These are phyloP conservation scores for Gymnocheta viridis DNA, from an alignment of 2,888 invertebrate genomes.

Conservation along the genomic window DNA sequence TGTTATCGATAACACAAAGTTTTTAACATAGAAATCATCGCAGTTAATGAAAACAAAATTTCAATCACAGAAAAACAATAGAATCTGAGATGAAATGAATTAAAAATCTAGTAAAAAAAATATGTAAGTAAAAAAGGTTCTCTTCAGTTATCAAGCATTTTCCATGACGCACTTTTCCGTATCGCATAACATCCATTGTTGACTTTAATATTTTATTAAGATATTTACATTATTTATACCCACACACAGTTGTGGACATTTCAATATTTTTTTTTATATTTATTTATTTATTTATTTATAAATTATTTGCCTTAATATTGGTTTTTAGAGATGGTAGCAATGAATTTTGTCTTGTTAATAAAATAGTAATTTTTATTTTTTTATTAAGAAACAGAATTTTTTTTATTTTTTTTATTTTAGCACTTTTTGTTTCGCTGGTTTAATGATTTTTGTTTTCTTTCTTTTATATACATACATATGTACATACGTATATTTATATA, in stretches of 20 bases:
- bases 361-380: constrained; percentile 36
- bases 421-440: too few species aligned
- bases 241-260: constrained; percentile 10
- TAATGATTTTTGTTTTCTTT: not conserved
- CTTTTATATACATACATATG: not conserved
- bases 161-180: not conserved
- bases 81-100: not conserved
- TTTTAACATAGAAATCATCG: too few species aligned
- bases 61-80: too few species aligned
- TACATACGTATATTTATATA: too few species aligned
- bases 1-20: too few species aligned
- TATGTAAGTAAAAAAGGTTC: not conserved
- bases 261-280: not conserved
- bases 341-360: constrained; percentile 23
- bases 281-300: not conserved
- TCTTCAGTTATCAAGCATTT: not conserved
- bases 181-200: not conserved
- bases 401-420: constrained; percentile 9
- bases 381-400: constrained; percentile 11
- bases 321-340: not conserved
- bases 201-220: constrained; percentile 5
- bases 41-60: too few species aligned
- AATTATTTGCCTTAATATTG: not conserved
- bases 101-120: not conserved
- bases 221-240: constrained; percentile 17